These are phyloP conservation scores for Penaeus indicus DNA, from an alignment of 1,140 invertebrate genomes.

Conservation along the genomic window DNA sequence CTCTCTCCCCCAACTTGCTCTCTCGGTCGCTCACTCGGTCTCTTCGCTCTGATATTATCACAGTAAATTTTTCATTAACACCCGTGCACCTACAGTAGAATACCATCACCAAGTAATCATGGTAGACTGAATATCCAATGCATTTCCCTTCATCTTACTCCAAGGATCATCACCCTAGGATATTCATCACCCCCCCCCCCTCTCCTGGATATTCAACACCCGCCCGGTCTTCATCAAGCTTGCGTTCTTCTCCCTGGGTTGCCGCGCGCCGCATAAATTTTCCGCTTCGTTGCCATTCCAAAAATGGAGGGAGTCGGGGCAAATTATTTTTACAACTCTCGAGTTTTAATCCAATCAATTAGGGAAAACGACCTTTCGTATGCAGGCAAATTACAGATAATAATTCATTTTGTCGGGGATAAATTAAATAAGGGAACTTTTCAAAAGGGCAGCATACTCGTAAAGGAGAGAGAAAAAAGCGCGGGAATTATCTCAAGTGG, in stretches of 20 bases:
- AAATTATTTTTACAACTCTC: conserved; percentile 60
- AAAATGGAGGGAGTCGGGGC: conserved; percentile 56
- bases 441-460: conserved; percentile 41
- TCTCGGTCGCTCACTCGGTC: background rate
- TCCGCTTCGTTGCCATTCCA: conserved; percentile 50
- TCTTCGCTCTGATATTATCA: no score
- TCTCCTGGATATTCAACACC: no score
- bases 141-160: no score
- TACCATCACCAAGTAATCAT: no score
- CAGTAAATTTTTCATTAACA: no score
- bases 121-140: no score
- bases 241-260: no score
- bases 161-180: no score
- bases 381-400: conserved; percentile 63
- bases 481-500: conserved; percentile 17
- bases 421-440: conserved; percentile 61
- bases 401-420: conserved; percentile 61
- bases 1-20: background rate
- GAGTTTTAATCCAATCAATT: conserved; percentile 63
- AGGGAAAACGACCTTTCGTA: conserved; percentile 58
- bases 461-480: conserved; percentile 28
- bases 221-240: no score
- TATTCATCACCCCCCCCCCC: no score
- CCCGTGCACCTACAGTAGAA: no score
- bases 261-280: conserved; percentile 42